Base-by-base conservation (phyloP, 2,113 vertebrate species). In the Piprites chloris region DNA sequence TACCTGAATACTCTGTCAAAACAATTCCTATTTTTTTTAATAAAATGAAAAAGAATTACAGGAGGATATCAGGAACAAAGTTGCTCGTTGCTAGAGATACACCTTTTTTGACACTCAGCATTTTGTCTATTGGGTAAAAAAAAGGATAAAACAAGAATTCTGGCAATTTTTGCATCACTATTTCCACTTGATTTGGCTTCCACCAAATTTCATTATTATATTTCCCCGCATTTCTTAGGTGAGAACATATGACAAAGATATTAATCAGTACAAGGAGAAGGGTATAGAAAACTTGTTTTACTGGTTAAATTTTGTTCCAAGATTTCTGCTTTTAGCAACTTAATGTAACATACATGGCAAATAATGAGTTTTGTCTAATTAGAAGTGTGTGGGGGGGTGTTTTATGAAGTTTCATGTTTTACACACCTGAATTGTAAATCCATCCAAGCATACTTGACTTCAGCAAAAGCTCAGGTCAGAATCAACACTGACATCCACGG, bases 381-480 rank as follows among this genome's bases (percentile, higher is more conserved):
- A 37, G 22, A 44, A 7, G 14, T 12, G 11, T n/a, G n/a, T n/a
- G n/a, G n/a, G n/a, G 2, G 14, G 1, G 1, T 9, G 24, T 30
- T 24, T 49, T 9, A 27, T 27, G 4, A 74, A 62, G 21, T 81
- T 87, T 82, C 71, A 2, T 33, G 24, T 78, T 5, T 65, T 86
- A 7, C 7, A 21, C 7, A 30, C 32, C 33, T 33, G 53, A 55
- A 37, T 23, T 75, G 35, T 63, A 68, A 75, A 79, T 8, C 12
- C 27, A 30, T 13, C 23, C 42, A 6, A 59, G 17, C 35, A 83
- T 14, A 15, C 5, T 24, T 37, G 21, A 47, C 41, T 72, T 75
- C 21, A 59, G 23, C 12, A 11, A 85, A 71, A 83, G 17, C 17
- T 79, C 33, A 83, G 35, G 37, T 50, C 28, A 75, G 56, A 53